Base-by-base conservation (phyloP, 1,140 invertebrate species). In the Diorhabda sublineata region DNA sequence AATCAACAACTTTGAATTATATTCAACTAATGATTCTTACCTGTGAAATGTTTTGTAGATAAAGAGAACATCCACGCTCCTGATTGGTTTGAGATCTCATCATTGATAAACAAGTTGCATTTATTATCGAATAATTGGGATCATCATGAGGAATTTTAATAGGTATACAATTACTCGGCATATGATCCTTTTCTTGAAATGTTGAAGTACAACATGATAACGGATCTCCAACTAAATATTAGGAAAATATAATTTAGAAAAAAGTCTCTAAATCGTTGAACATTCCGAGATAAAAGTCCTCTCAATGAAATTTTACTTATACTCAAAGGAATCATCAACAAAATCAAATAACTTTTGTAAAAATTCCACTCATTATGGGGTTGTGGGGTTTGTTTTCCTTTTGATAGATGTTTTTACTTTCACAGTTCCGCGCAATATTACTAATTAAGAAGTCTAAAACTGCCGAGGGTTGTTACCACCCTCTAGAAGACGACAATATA, bases 91-190 rank as follows among this genome's bases (percentile, higher is more conserved):
- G 87, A 6, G 91, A 92, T 70, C 94, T 86, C 1, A 95, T 90
- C 77, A 96, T 94, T 82, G 94, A 93, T 81, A 95, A 87, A 77
- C 94, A 96, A 63, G 89, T 84, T 9, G 88, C 89, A 9, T 88
- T 86, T 57, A 84, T 85, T 64, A 85, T 84, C 2, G 83, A 82
- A 75, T 91, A 92, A 41, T 92, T 86, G 0, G 90, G 91, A 82
- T 98, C 97, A 73, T 94, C 87, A 2, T 84, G 78, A 2, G 95
- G 91, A 6, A 97, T 87, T 0, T 90, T 80, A 69, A 98, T 95
- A 0, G 96, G 93, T 72, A 90, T 95, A 81, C 97, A 98, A 43
- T 84, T 79, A 0, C 87, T 84, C 77, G 76, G 79, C 6, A n/a
- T 6, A 8, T 52, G 6, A 4, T 52, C 47, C 47, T n/a, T 8